Evolutionary conservation across 1,140 invertebrate genomes (phyloP), one percentile per base, ranked within the genome.

Genomic region (Triops longicaudatus): DNA sequence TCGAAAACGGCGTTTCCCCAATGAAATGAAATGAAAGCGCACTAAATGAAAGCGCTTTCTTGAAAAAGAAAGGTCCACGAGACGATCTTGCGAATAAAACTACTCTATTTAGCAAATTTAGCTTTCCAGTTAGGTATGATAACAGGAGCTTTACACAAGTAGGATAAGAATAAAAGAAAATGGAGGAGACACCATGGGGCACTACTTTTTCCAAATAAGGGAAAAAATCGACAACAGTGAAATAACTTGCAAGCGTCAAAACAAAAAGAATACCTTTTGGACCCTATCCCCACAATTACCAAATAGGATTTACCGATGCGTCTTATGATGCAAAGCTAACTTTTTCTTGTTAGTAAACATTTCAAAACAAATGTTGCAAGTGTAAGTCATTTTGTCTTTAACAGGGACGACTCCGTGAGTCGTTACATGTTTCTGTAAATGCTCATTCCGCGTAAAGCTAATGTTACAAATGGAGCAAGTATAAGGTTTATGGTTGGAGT

Each of bases 341-440:
- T 63, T 63, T 63, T 63, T 63, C n/a, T 63, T 63, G 50, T 63
- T 63, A 63, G 50, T 63, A 63, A 63, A 63, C 50, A 63, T 63
- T 63, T 63, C 50, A 22, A 63, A 63, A 22, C 50, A 63, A 63
- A 63, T 63, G 50, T 63, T 63, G 22, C 50, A 63, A 22, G 50
- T 63, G 50, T 63, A 63, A 63, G 50, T 63, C 50, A 63, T 22
- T 22, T 63, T 63, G 22, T 63, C 50, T 63, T 63, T 63, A 7
- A 63, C 50, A 17, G 50, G 50, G 50, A 63, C 50, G 17, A 63
- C 50, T 63, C 50, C 50, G 22, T 63, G 50, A 5, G 50, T 63
- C 14, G 50, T 63, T 10, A 63, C 50, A 63, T 63, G 50, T 63
- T 63, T 63, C 7, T 63, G 50, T 63, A 63, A 63, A 63, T 63